Evolutionary conservation across 2,797 vertebrate genomes (phyloP), one percentile per base, ranked within the genome.

Genomic region (Masticophis lateralis): DNA sequence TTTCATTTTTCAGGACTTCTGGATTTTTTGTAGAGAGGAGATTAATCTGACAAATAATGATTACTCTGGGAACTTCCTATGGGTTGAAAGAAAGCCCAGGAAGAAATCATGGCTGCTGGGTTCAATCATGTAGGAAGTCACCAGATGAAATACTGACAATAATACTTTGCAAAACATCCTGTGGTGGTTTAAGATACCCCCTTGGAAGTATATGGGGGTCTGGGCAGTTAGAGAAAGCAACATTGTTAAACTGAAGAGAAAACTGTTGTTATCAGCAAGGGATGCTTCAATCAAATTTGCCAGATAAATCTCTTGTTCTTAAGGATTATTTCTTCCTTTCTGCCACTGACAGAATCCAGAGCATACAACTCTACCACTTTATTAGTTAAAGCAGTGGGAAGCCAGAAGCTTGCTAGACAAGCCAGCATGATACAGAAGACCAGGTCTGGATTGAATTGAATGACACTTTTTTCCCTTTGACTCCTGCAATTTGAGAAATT

Each of bases 241-340:
- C 90, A 92, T 90, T 91, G 94, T 95, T 96, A 95, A 96, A 95
- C 87, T 94, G 6, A 51, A 92, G 94, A 97, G 95, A 95, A 86
- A 92, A 92, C 90, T 27, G 14, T 28, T 94, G 93, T 96, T 98
- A 97, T 97, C 96, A 92, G 93, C 0, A 0, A 96, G 95, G 95
- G 97, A 97, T 94, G 91, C 96, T 97, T 97, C 89, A 91, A 94
- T 1, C 89, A 95, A 95, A 95, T 96, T 96, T 96, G 95, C 96
- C 93, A 96, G 97, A 97, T 97, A 97, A 97, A 97, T 97, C 97
- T 97, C 96, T 96, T 96, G 94, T 94, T 96, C 92, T 93, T 95
- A 89, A 96, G 96, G 97, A 97, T 97, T 97, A 97, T 96, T 97
- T 98, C 69, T 95, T 97, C 94, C 96, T 97, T 97, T 97, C 95